phyloP scores from a whole-genome alignment of 2,113 vertebrate species.

The chimpanzee (Pan troglodytes) region NHGRI_mPanTro3-v2.1_pri NC_072410.2:17425501-17426000 shows the following conservation, averaged over 20 bases:
- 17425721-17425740: neutral
- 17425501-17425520: neutral
- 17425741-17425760: neutral
- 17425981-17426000: neutral
- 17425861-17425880: neutral
- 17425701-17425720: too few species aligned
- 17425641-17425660: neutral
- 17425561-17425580: neutral
- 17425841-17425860: neutral
- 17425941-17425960: neutral
- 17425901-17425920: neutral
- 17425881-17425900: neutral
- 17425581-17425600: neutral
- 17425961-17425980: neutral
- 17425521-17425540: neutral
- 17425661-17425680: fast-evolving
- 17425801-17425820: neutral
- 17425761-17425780: neutral
- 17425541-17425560: neutral
- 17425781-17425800: neutral
- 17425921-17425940: neutral
- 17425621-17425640: neutral
- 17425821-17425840: neutral
- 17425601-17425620: neutral
- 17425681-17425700: neutral